Evolutionary conservation across 2,113 vertebrate species (phyloP), one percentile per base, ranked within the genome.

Genomic region (Emydocephalus ijimae): DNA sequence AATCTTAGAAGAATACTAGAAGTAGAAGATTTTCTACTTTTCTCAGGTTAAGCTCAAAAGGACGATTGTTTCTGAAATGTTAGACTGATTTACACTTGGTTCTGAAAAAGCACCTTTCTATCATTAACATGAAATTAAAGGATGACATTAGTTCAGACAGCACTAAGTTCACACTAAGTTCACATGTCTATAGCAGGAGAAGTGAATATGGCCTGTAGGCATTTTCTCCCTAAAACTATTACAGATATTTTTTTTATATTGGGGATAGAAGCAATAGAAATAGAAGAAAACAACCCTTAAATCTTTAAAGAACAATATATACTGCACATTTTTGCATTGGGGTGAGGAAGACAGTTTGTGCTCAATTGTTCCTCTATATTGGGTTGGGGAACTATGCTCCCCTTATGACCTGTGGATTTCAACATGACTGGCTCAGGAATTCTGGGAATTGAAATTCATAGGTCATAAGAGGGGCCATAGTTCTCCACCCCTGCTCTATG

Each of bases 241-340:
- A 56, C 48, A 94, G 92, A 94, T 94, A 94, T 94, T 86, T 55
- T 81, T 55, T 43, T 39, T n/a, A 94, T 86, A 43, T 54, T 50
- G 29, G 29, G 7, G 69, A 90, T 14, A 87, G 48, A 55, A 57
- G 8, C 57, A 90, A 43, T 86, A 24, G 43, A 59, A 92, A 92
- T 56, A 3, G n/a, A 85, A 24, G 29, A 5, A n/a, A 8, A 86
- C 18, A 81, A 81, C 5, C 34, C 18, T 26, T 8, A 54, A 61
- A 64, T 54, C 56, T 39, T 54, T 43, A 86, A 54, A 93, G 89
- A 88, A 88, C 48, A 90, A 90, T 29, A 64, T 89, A 56, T 20
- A 21, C 4, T 29, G 45, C 55, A 61, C 18, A 64, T 93, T 87
- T 93, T 24, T 90, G 39, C 12, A 89, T 5, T 43, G 85, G 3